Base-by-base conservation (phyloP, 1,140 invertebrate species). In the Leptinotarsa texana region DNA sequence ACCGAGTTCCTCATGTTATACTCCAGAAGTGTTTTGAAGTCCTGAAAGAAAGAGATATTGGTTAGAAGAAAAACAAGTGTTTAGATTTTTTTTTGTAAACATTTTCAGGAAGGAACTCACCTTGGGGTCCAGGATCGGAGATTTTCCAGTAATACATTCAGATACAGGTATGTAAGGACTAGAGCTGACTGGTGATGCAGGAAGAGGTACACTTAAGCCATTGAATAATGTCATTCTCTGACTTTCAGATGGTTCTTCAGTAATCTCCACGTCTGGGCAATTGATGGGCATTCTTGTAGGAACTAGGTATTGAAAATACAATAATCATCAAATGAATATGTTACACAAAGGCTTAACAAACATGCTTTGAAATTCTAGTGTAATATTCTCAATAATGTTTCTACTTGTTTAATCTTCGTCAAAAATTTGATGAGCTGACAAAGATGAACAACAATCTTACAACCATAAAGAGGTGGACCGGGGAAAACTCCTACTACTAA, bases 121-220 rank as follows among this genome's bases (percentile, higher is more conserved):
- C 75, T 80, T 80, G 21, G 77, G 63, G 63, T 80, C 80, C 63
- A 80, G 76, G 49, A 80, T 68, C n/a, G 83, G 83, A 17, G 81
- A 82, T 75, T 83, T 83, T 48, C 96, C 96, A 71, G 95, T 95
- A 76, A 94, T 93, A 84, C 96, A 98, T 85, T 97, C 95, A 73
- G 94, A 96, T 77, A 95, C 92, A 27, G 92, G 90, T 86, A 94
- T 94, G 80, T 95, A 95, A 0, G 93, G 92, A 76, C 82, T 83
- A 69, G 82, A 79, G 73, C 82, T 85, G 71, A 83, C 80, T 57
- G 83, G 82, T 18, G 83, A 84, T 51, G 83, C 67, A 5, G 83
- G 83, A 67, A 82, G 82, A 21, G 82, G 80, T 69, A 81, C 77
- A 69, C 76, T 75, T 42, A 68, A 65, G 33, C 69, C 49, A 65